phyloP scores from a whole-genome alignment of 2,888 invertebrate genomes.

The Sthenelais limicola region DNA sequence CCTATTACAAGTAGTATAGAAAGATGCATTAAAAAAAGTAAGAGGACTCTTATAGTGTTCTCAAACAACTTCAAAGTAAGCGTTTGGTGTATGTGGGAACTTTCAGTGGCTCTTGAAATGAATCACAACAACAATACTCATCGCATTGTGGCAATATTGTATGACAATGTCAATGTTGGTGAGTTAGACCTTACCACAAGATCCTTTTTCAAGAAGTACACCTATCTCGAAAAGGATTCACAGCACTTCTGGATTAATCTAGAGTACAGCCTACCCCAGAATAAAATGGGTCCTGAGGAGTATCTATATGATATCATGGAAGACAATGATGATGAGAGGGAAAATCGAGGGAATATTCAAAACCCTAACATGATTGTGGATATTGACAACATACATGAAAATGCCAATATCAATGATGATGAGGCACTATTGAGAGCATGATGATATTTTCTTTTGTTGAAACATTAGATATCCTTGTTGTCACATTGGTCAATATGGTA shows the following conservation, averaged over 20 bases:
- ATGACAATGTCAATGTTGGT: not conserved
- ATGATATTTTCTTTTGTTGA: no score
- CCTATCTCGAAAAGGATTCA: not conserved
- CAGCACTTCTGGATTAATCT: constrained; percentile 10
- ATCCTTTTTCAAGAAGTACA: not conserved
- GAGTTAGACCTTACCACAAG: not conserved
- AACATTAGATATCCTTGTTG: no score
- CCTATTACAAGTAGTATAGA: constrained; percentile 54
- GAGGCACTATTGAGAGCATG: no score
- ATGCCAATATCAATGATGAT: no score
- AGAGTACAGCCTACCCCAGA: not conserved
- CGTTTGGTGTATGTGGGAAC: constrained; percentile 56
- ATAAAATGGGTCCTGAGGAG: constrained; percentile 1
- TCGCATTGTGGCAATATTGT: constrained; percentile 34
- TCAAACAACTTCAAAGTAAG: constrained; percentile 51
- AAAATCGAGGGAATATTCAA: no score
- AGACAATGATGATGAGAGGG: no score
- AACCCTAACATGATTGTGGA: no score
- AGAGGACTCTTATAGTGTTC: constrained; percentile 53
- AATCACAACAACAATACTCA: constrained; percentile 17
- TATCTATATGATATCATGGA: no score
- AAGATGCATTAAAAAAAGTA: constrained; percentile 53
- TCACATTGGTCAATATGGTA: no score
- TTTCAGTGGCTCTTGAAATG: constrained; percentile 51
- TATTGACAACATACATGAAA: no score